phyloP scores from a whole-genome alignment of 2,797 vertebrate species.

The Champsocephalus gunnari region DNA sequence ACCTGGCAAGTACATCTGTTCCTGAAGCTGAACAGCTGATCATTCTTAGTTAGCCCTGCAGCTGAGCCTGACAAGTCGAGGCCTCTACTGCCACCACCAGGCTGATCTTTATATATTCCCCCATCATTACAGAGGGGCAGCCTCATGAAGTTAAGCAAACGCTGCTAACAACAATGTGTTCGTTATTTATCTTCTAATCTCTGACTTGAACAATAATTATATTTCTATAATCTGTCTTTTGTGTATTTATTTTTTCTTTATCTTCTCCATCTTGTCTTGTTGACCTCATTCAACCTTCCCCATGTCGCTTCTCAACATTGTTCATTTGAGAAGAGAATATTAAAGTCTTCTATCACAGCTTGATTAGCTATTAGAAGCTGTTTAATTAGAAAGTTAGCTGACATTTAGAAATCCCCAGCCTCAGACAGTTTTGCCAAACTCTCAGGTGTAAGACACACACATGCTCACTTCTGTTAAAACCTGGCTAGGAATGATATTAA shows the following conservation, averaged over 20 bases:
- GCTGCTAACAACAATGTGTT: not conserved
- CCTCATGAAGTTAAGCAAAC: not conserved
- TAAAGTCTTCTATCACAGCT: constrained; percentile 21
- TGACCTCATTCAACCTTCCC: constrained; percentile 20
- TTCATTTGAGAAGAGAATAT: constrained; percentile 12
- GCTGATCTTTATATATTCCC: not conserved
- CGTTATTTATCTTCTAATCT: not conserved
- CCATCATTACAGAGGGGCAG: not conserved
- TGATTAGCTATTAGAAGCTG: constrained; percentile 13
- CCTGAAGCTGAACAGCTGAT: not conserved
- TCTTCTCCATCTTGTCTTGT: not conserved
- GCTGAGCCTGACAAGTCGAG: not conserved
- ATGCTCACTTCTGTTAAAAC: not conserved
- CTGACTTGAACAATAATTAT: not conserved
- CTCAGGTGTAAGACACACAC: constrained; percentile 23
- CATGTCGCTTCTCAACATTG: not conserved
- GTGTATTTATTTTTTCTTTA: not conserved
- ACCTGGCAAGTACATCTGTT: not conserved
- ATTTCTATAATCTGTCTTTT: not conserved
- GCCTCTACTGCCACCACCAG: constrained; percentile 1
- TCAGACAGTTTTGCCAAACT: constrained; percentile 25
- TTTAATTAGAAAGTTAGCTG: constrained; percentile 29
- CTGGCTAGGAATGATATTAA: constrained; percentile 6
- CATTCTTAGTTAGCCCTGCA: not conserved
- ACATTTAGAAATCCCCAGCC: constrained; percentile 11